Conservation (phyloP, 2,113 vertebrate species). For the Anseranas semipalmata region DNA sequence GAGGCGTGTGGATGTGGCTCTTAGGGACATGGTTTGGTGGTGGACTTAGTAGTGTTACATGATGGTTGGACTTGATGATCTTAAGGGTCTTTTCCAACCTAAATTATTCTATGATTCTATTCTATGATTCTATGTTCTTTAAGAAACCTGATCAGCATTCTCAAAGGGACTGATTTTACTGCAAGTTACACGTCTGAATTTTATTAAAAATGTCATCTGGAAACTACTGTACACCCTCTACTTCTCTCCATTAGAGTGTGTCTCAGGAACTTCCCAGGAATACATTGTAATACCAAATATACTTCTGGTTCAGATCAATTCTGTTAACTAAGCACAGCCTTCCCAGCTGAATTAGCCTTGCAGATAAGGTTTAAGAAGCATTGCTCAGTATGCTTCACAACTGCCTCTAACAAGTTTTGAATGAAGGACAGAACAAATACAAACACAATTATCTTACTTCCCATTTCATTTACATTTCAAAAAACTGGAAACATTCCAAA, state of each 20-base stretch:
- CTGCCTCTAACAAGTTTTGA: neutral
- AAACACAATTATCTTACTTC: constrained; percentile 45
- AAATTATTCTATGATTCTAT: neutral
- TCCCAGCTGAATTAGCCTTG: neutral
- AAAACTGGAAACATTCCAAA: constrained; percentile 10
- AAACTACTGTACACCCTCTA: neutral
- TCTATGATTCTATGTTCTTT: neutral
- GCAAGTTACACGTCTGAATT: neutral
- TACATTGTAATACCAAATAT: neutral
- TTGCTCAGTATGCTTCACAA: neutral
- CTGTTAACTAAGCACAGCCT: neutral
- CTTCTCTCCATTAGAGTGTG: neutral
- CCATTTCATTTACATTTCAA: constrained; percentile 11
- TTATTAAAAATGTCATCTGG: neutral
- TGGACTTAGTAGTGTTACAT: neutral
- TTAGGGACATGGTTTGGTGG: neutral
- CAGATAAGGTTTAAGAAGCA: neutral
- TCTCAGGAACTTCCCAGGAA: neutral
- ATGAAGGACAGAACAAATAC: constrained; percentile 20
- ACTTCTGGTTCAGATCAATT: neutral
- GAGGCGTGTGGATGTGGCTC: neutral
- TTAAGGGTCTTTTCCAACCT: neutral
- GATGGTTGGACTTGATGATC: neutral
- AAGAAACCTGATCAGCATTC: neutral
- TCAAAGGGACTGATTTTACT: neutral